A percentile compares a stretch with the other conserved stretches of the same genome.
Conservation (phyloP, 1,140 invertebrate species). For the Vollenhovia emeryi region DNA sequence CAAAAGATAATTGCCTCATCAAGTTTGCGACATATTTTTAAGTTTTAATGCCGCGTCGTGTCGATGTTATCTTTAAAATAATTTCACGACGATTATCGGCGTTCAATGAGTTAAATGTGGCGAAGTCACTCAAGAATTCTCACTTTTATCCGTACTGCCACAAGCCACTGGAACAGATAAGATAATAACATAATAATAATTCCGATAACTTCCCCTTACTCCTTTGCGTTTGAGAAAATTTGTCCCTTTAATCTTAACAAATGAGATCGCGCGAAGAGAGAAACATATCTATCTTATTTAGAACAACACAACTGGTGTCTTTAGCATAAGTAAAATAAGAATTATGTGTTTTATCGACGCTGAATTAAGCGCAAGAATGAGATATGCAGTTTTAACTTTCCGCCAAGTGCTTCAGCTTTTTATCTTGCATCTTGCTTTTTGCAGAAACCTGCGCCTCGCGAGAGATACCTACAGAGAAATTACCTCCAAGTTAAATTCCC, state of each 20-base stretch:
- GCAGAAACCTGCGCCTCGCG: not conserved
- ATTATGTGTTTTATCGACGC: not conserved
- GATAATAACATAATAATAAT: slow-evolving; percentile 3
- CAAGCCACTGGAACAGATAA: not conserved
- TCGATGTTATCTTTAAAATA: slow-evolving; percentile 3
- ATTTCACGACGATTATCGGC: not conserved
- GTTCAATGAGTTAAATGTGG: not conserved
- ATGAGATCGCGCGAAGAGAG: not conserved
- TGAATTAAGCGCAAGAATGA: not conserved
- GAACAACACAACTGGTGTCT: not conserved
- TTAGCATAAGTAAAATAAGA: not conserved
- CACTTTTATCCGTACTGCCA: not conserved
- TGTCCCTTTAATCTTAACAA: not conserved
- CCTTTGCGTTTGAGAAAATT: not conserved
- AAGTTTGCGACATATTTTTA: not conserved
- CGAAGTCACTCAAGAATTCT: not conserved
- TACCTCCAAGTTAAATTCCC: not conserved
- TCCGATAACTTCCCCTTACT: not conserved
- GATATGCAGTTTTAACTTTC: not conserved
- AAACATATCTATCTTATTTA: not conserved
- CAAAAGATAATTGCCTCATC: no score
- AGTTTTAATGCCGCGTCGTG: not conserved
- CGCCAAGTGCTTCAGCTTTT: not conserved
- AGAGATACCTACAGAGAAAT: not conserved
- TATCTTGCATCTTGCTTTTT: not conserved